Percentiles rank a stretch among this genome's conserved stretches.
Evolutionary conservation across 2,113 vertebrate genomes (phyloP).

Genomic region (Cyphomyrus discorhynchus): DNA sequence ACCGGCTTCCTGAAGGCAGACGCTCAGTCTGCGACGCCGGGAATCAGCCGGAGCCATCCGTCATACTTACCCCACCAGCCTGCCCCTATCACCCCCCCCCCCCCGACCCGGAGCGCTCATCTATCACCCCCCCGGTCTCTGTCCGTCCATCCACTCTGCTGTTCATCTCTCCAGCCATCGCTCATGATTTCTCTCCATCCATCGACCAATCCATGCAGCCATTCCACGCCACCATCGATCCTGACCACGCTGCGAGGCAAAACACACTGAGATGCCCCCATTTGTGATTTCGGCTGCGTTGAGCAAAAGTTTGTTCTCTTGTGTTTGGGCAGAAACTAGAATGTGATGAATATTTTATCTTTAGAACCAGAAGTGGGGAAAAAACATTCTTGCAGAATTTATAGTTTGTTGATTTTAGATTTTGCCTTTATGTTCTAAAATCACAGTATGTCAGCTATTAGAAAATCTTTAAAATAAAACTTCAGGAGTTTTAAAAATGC

Average conservation of each 20-base stretch:
- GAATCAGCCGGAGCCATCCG: background rate
- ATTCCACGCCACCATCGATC: conserved; percentile 28
- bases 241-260: background rate
- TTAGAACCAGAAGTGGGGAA: background rate
- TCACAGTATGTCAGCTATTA: background rate
- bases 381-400: background rate
- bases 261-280: background rate
- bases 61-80: conserved; percentile 7
- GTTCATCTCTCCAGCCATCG: conserved; percentile 31
- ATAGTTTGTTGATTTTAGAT: background rate
- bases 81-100: background rate
- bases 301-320: background rate
- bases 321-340: background rate
- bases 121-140: conserved; percentile 19
- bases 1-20: background rate
- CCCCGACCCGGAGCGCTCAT: conserved; percentile 47
- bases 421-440: background rate
- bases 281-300: background rate
- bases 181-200: conserved; percentile 8
- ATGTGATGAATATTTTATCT: background rate
- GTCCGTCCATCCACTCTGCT: background rate
- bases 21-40: background rate
- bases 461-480: background rate
- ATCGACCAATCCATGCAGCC: conserved; percentile 53
- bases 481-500: background rate